Evolutionary conservation across 1,140 invertebrate species (phyloP), one percentile per base, ranked within the genome.

Genomic region (Hormaphis cornu): DNA sequence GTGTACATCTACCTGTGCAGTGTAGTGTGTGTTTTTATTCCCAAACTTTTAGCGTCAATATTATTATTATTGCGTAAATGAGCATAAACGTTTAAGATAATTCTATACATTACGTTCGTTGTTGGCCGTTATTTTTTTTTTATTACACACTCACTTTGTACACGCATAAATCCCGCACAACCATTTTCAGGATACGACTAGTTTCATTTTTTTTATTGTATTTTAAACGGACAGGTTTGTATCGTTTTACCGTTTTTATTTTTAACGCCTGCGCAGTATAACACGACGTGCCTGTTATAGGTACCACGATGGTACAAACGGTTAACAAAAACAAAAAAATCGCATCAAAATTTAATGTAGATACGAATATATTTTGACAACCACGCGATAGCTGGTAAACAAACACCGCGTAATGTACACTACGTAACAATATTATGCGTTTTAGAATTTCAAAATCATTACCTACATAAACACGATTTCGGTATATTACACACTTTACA

Each of bases 151-250:
- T n/a, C 3, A 28, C 48, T 33, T 48, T 30, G 42, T 44, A 14
- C 44, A 6, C 14, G 6, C 59, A 22, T 48, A 66, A 66, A 66
- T 46, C 42, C 26, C n/a, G 6, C 8, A 33, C 42, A 48, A 66
- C 20, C 22, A 66, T 66, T 46, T 66, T 28, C n/a, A n/a, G n/a
- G 20, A 66, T 48, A 35, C 16, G 26, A 48, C 54, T 56, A 56
- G 37, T 66, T 48, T 66, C n/a, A n/a, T 40, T 44, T 61, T 63
- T 63, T 66, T 66, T 66, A 66, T 66, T 48, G 59, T 48, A 33
- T 48, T 66, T 66, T 66, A 66, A 66, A 66, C 59, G 59, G 59
- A 66, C 59, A 48, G 59, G 59, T 66, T 66, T 66, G n/a, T n/a
- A 66, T 66, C n/a, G 59, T 26, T 46, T 46, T 63, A 44, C 42